Conservation (phyloP, 2,888 invertebrate genomes). For the Erebia ligea region DNA sequence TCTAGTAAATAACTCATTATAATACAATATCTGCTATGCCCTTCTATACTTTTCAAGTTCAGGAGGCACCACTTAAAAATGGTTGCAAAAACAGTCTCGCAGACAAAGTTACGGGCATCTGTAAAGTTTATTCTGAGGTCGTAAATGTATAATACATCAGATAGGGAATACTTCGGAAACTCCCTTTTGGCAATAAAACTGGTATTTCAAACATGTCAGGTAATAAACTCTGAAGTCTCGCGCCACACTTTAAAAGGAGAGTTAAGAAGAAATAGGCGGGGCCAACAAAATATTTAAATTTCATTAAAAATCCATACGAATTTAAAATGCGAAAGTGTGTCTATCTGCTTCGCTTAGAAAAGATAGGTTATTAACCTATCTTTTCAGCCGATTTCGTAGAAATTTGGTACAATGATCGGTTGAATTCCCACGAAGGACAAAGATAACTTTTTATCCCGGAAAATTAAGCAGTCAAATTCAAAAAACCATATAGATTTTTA, state of each 20-base stretch:
- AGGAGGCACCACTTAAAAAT: neutral
- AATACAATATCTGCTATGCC: too few species aligned
- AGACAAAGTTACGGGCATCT: slow-evolving; percentile 7
- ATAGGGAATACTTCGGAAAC: slow-evolving; percentile 51
- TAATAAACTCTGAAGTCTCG: slow-evolving; percentile 77
- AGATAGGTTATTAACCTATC: too few species aligned
- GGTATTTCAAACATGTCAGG: slow-evolving; percentile 80
- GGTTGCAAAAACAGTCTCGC: neutral
- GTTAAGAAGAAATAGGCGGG: slow-evolving; percentile 50
- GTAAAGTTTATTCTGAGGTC: slow-evolving; percentile 13
- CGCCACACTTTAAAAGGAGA: slow-evolving; percentile 60
- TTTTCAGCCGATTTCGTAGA: neutral
- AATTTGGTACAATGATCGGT: neutral
- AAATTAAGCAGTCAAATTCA: too few species aligned
- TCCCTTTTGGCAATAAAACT: slow-evolving; percentile 63
- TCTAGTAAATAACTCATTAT: too few species aligned
- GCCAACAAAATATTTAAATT: neutral
- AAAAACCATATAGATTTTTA: too few species aligned
- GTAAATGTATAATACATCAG: slow-evolving; percentile 40
- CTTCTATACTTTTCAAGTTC: neutral
- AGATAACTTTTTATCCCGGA: too few species aligned
- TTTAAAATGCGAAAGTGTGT: neutral
- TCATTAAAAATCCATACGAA: neutral
- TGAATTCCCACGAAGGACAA: too few species aligned
- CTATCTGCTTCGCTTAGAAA: too few species aligned